Conservation (phyloP, 2,797 vertebrate species). For the Crocidura indochinensis region DNA sequence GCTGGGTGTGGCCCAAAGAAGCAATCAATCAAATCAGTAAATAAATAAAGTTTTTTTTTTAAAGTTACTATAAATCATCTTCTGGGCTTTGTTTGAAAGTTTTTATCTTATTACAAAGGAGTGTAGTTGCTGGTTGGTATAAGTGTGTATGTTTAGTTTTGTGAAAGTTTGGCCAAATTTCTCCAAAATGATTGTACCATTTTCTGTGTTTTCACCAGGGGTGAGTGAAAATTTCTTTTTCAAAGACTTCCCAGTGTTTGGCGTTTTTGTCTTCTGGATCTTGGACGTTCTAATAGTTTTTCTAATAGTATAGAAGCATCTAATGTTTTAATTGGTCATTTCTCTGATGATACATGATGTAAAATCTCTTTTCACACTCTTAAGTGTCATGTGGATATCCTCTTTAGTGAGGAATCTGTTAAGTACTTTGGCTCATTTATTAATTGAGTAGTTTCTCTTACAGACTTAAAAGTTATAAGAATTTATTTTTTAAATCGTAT, state of each 20-base stretch:
- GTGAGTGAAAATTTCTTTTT: background rate
- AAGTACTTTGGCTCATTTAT: background rate
- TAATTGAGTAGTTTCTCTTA: background rate
- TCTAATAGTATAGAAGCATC: background rate
- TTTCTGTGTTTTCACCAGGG: background rate
- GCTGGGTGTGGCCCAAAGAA: too few species aligned
- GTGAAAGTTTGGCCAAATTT: background rate
- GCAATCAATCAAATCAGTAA: too few species aligned
- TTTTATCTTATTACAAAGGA: background rate
- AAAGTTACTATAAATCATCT: too few species aligned
- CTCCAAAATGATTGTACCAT: background rate
- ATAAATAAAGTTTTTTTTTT: too few species aligned
- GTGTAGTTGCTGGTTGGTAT: too few species aligned
- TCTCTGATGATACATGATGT: background rate
- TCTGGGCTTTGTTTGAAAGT: too few species aligned
- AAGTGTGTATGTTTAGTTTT: background rate
- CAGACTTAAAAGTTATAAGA: background rate
- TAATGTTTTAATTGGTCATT: background rate
- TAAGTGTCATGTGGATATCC: background rate
- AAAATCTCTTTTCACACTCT: background rate
- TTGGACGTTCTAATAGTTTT: background rate
- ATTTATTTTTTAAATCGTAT: background rate
- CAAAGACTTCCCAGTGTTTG: background rate
- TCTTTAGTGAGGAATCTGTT: conserved; percentile 17
- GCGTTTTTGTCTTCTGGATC: background rate